These are phyloP conservation scores for Oasisia sp. DNA, from an alignment of 2,888 invertebrate species.

Conservation along the genomic window DNA sequence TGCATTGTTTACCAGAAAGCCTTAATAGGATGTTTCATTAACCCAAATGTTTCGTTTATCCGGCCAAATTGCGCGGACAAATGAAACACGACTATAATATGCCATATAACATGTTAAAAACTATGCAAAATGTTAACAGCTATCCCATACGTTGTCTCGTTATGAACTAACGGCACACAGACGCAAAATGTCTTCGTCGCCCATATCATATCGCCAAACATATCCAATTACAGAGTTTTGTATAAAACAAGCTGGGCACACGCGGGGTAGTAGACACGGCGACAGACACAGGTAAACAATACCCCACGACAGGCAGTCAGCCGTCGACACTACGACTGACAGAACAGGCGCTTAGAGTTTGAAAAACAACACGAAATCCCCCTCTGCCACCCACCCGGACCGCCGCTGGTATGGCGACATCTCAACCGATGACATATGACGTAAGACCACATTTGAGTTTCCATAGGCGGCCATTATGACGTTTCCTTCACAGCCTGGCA, in stretches of 20 bases:
- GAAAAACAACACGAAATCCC: background rate
- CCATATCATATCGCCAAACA: background rate
- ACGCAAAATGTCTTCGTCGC: background rate
- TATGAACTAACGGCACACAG: background rate
- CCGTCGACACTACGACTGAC: background rate
- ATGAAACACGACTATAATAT: too few species aligned
- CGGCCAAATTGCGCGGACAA: too few species aligned
- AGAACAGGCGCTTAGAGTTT: background rate
- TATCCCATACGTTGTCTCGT: background rate
- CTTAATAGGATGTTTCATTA: too few species aligned
- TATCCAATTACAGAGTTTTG: background rate
- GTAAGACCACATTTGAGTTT: too few species aligned
- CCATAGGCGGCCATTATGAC: too few species aligned
- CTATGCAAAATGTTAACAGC: background rate
- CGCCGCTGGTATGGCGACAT: background rate
- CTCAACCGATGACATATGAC: background rate
- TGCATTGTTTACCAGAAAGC: too few species aligned
- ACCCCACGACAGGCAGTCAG: background rate
- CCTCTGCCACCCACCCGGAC: background rate
- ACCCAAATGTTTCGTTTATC: too few species aligned
- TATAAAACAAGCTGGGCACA: background rate
- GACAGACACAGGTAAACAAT: background rate
- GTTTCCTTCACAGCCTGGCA: too few species aligned
- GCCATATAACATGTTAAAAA: too few species aligned
- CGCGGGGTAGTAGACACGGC: background rate